These are phyloP conservation scores for Glyptemys insculpta DNA, from an alignment of 2,797 vertebrate genomes.

Conservation along the genomic window DNA sequence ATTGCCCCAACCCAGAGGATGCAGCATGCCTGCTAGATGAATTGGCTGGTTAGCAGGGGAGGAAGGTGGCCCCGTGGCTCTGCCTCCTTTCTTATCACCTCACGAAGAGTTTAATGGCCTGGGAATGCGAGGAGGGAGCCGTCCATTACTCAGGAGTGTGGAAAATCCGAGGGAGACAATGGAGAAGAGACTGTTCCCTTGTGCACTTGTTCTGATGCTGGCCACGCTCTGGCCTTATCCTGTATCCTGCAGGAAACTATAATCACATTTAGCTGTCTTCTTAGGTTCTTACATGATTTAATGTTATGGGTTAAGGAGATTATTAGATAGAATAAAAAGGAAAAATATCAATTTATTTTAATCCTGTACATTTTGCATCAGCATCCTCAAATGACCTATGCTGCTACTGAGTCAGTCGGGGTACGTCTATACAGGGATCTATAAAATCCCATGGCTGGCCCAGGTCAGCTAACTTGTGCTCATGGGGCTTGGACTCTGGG, in stretches of 20 bases:
- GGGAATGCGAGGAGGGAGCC: background rate
- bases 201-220: background rate
- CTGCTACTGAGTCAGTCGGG: background rate
- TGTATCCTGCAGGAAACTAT: constrained; percentile 59
- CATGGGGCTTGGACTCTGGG: background rate
- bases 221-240: background rate
- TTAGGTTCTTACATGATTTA: constrained; percentile 65
- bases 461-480: background rate
- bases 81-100: background rate
- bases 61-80: background rate
- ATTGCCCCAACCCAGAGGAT: background rate
- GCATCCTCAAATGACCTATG: constrained; percentile 67
- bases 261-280: constrained; percentile 63
- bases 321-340: constrained; percentile 68
- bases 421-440: background rate
- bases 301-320: constrained; percentile 70
- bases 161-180: background rate
- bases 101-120: constrained; percentile 16
- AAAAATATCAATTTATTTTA: constrained; percentile 68
- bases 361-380: constrained; percentile 47
- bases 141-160: background rate
- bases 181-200: background rate
- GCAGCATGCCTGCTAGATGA: background rate
- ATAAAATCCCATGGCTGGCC: background rate
- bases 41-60: background rate